Base-by-base conservation (phyloP, 2,797 vertebrate species). In the Macropus fuliginosus region DNA sequence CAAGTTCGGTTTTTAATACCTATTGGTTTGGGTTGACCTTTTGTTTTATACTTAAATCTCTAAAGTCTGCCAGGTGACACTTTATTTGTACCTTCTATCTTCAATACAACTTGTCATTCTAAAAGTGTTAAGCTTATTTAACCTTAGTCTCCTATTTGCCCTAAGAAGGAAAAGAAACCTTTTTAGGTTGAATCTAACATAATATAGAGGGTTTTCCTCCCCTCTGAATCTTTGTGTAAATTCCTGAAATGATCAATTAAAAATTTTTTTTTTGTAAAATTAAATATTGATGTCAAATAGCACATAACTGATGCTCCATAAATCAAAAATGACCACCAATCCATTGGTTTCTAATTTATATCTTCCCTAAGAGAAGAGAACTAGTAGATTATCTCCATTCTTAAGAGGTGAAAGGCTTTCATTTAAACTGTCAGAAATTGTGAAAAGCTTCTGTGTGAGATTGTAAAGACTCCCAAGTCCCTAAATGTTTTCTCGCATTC, bases 121-220 rank as follows among this genome's bases (percentile, higher is more conserved):
- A 2, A 9, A 93, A 95, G 18, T 74, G 4, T 91, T 94, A 92
- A 96, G 54, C 52, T 52, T 62, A 1, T 46, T 81, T 81, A 21
- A 96, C 8, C 93, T 94, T 95, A 94, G 54, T 31, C 90, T 52
- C 96, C 87, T 95, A 93, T 94, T 21, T 27, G 90, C 54, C 93
- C 54, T 59, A 66, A 95, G 31, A 95, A 29, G 62, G 28, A 89
- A 5, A 50, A 52, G 21, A 54, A 28, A 13, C 11, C n/a, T 56
- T 92, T 94, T 97, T 95, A 55, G 40, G 11, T 92, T 91, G 50
- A 34, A 3, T 92, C 24, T 46, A 34, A 12, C n/a, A 55, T 96
- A 91, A 92, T 56, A 92, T 93, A 89, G 50, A 13, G 94, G 3
- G 55, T 96, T 95, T 95, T 21, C 95, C 55, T 94, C 5, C 46